Base-by-base conservation (phyloP, 1,140 invertebrate genomes). In the Xylocopa sonorina region DNA sequence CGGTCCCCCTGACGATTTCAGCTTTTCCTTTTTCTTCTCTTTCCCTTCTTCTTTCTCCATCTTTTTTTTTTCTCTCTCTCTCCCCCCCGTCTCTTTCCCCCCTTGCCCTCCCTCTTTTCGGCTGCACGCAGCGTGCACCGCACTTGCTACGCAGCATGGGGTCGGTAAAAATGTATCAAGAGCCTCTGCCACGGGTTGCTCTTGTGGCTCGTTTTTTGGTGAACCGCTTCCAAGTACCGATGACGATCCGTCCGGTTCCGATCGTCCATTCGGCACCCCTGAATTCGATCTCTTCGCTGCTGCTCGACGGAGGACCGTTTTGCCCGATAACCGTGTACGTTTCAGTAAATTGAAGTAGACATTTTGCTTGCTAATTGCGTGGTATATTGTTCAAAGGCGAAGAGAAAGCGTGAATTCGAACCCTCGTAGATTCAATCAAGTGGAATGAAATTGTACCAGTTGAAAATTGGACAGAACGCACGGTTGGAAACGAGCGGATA, bases 121-220 rank as follows among this genome's bases (percentile, higher is more conserved):
- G 4, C 78, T 72, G 67, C 75, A 78, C 78, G 79, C 83, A 88
- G 83, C 75, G 81, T 60, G 60, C 71, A 80, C 81, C 80, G 80
- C 87, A 88, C 85, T 89, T 88, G 85, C 73, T 86, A 18, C 88
- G 88, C 86, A 78, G 85, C 85, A 88, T 89, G 88, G 87, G 88
- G 87, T 84, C 81, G 79, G 76, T 81, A 82, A 78, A 71, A 78
- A 78, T 63, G 48, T 63, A n/a, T n/a, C n/a, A 63, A 55, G 38
- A 53, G 38, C 66, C 48, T 48, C 50, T 51, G n/a, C n/a, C n/a
- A 64, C 79, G 57, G 57, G 46, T 69, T 53, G 64, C 29, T 57
- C 62, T 43, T 43, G 43, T 34, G n/a, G 29, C 66, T 55, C 46
- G 46, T 34, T 48, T 38, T 75, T 43, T 62, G 32, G 50, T 29